Evolutionary conservation across 2,797 vertebrate genomes (phyloP), one percentile per base, ranked within the genome.

Genomic region (Acipenser transmontanus): DNA sequence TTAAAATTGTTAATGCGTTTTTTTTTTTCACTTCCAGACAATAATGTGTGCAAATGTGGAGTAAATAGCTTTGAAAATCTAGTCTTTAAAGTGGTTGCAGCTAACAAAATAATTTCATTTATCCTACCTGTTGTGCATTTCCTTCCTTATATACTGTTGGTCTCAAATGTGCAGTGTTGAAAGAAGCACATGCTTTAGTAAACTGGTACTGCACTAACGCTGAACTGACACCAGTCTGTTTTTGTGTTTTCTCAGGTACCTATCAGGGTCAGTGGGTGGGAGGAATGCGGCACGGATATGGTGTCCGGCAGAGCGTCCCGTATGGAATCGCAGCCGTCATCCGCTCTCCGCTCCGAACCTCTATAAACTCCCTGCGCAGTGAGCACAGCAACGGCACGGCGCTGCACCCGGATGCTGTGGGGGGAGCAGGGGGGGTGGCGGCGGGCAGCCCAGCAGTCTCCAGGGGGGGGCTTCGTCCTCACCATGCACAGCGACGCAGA

Each of bases 301-400:
- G 97, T 0, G 89, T 98, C 51, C 93, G 97, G 59, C 97, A 98
- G 89, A 99, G 97, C 6, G 97, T 98, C 71, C 97, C 97, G 2
- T 99, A 98, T 1, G 96, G 96, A 82, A 98, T 98, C 94, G 97
- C 97, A 3, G 96, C 96, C 1, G 94, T 98, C 83, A 98, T 99
- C 84, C 92, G 96, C 78, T 99, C 96, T 47, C 97, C 97, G 4
- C 89, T 99, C 78, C 95, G 96, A 73, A 98, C 95, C 7, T 98
- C 97, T 79, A 98, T 99, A 91, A 98, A 98, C 91, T 98, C 97
- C 57, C 91, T 99, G 70, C 95, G 96, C 78, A 91, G 90, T 9
- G 97, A 99, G 85, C 96, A 99, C 87, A 96, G 93, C 84, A 98
- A 99, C 0, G 97, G 97, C 63, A 90, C 94, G 0, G 95, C 94